A percentile compares a stretch with the other conserved stretches of the same genome.
phyloP scores from a whole-genome alignment of 2,888 invertebrate genomes.

The Sphinx pinastri region DNA sequence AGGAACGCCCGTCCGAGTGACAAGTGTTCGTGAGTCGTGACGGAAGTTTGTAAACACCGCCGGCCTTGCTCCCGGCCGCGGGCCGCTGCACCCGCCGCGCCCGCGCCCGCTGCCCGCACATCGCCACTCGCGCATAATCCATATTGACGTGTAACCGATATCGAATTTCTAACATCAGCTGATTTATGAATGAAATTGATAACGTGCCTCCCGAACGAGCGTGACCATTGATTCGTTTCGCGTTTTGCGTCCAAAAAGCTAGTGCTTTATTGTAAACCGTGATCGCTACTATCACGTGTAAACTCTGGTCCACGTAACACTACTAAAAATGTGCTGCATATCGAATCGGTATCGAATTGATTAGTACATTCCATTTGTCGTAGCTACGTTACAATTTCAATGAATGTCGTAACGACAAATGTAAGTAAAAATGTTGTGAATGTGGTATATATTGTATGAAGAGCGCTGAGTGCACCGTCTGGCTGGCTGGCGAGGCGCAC shows the following conservation, averaged over 20 bases:
- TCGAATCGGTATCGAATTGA: no score
- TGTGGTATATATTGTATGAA: slow-evolving; percentile 25
- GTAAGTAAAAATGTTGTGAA: slow-evolving; percentile 31
- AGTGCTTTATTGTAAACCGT: slow-evolving; percentile 4
- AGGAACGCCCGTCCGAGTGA: slow-evolving; percentile 60
- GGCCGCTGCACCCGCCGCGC: slow-evolving; percentile 51
- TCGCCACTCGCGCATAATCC: slow-evolving; percentile 62
- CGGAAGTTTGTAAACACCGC: slow-evolving; percentile 81
- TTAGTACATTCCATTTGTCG: no score
- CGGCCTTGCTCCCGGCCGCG: slow-evolving; percentile 76
- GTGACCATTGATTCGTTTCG: slow-evolving; percentile 62
- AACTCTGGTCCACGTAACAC: not conserved
- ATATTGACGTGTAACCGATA: slow-evolving; percentile 50
- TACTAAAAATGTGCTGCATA: no score
- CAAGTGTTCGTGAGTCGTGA: slow-evolving; percentile 72
- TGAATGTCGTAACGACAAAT: not conserved
- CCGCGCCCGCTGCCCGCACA: slow-evolving; percentile 27
- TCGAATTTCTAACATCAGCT: slow-evolving; percentile 61
- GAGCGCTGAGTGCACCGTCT: not conserved
- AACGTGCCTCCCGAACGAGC: slow-evolving; percentile 60
- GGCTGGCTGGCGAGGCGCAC: slow-evolving; percentile 28
- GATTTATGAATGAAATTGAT: slow-evolving; percentile 68
- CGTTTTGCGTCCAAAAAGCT: slow-evolving; percentile 4
- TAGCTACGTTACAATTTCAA: no score
- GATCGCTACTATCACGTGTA: slow-evolving; percentile 9